These are phyloP conservation scores for Drosophila obscura DNA, from an alignment of 1,140 invertebrate species.

Conservation along the genomic window DNA sequence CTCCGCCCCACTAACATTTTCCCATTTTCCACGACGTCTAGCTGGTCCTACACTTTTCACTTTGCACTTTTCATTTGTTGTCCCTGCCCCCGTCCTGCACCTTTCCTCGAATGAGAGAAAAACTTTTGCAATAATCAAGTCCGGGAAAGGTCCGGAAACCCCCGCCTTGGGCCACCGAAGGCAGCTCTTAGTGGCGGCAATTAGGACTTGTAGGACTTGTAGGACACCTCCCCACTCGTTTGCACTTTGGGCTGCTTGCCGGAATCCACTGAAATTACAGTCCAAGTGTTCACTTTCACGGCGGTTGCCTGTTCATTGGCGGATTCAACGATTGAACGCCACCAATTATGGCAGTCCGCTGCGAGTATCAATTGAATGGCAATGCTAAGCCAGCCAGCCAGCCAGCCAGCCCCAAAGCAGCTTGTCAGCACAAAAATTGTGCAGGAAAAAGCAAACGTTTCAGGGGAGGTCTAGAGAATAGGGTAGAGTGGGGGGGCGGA, in stretches of 20 bases:
- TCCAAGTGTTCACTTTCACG: not conserved
- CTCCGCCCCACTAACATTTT: too few relatives aligned
- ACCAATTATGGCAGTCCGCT: slow-evolving; percentile 44
- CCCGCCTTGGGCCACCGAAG: too few relatives aligned
- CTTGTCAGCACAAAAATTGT: slow-evolving; percentile 9
- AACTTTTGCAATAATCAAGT: slow-evolving; percentile 59
- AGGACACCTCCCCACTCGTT: too few relatives aligned
- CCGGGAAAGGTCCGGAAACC: slow-evolving; percentile 1
- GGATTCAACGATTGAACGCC: slow-evolving; percentile 23
- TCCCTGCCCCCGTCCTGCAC: not conserved
- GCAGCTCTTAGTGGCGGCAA: too few relatives aligned
- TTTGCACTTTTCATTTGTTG: slow-evolving; percentile 18
- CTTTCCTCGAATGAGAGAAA: slow-evolving; percentile 5
- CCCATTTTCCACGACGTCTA: too few relatives aligned
- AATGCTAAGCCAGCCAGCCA: too few relatives aligned
- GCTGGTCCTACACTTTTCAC: slow-evolving; percentile 6
- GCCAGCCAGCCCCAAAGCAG: not conserved
- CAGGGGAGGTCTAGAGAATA: slow-evolving; percentile 6
- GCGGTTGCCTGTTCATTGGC: not conserved
- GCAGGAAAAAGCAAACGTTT: slow-evolving; percentile 19
- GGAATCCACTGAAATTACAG: not conserved
- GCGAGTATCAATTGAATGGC: too few relatives aligned
- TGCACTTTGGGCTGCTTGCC: too few relatives aligned
- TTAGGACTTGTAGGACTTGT: too few relatives aligned
- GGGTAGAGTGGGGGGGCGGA: too few relatives aligned